phyloP scores from a whole-genome alignment of 2,888 invertebrate species.

The Anoncus sp. region DNA sequence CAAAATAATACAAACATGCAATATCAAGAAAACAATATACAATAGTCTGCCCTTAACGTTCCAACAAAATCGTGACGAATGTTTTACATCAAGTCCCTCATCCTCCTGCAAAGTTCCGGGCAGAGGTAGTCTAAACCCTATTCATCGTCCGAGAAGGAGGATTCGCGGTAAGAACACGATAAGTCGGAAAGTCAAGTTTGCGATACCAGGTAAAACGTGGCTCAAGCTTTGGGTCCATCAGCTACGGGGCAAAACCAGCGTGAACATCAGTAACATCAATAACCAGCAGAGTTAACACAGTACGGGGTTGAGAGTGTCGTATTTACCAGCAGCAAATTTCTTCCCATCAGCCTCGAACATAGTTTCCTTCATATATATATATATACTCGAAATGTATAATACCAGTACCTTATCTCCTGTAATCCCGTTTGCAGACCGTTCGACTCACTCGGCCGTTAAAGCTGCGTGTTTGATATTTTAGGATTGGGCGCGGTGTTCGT shows the following conservation, averaged over 20 bases:
- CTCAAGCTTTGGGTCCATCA: conserved; percentile 38
- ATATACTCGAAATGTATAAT: conserved; percentile 16
- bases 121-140: conserved; percentile 2
- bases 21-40: background rate
- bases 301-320: conserved; percentile 21
- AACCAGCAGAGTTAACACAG: conserved; percentile 43
- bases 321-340: conserved; percentile 21
- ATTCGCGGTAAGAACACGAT: conserved; percentile 29
- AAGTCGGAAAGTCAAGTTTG: conserved; percentile 67
- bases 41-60: background rate
- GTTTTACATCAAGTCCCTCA: background rate
- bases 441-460: conserved; percentile 57
- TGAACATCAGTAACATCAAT: conserved; percentile 48
- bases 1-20: no score
- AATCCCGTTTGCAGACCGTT: conserved; percentile 60
- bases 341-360: conserved; percentile 4
- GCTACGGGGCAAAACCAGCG: conserved; percentile 47
- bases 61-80: background rate
- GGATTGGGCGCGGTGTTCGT: conserved; percentile 64
- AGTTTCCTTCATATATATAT: background rate
- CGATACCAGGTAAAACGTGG: conserved; percentile 58
- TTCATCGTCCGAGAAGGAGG: background rate
- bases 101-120: conserved; percentile 3
- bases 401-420: conserved; percentile 56
- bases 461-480: conserved; percentile 71